These are phyloP conservation scores for Oreochromis niloticus DNA, from an alignment of 2,113 vertebrate genomes.

Conservation along the genomic window DNA sequence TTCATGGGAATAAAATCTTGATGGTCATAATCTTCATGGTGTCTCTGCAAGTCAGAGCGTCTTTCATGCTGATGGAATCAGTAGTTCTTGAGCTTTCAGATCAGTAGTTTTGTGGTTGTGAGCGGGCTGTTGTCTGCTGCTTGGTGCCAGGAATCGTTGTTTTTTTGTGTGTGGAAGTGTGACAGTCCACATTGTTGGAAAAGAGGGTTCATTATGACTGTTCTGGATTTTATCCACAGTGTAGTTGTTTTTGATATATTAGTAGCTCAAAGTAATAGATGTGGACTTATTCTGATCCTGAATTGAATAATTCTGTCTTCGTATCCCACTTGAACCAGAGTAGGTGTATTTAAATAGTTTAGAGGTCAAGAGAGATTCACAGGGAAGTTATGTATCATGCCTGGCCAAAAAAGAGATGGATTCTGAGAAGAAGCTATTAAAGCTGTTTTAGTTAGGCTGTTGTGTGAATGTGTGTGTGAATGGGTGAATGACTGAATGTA, in stretches of 20 bases:
- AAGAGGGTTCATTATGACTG: not conserved
- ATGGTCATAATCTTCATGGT: not conserved
- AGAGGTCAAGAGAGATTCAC: not conserved
- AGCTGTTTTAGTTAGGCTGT: not conserved
- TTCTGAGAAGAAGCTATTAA: not conserved
- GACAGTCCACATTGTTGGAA: not conserved
- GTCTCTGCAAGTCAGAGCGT: not conserved
- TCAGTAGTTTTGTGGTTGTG: not conserved
- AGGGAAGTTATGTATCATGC: not conserved
- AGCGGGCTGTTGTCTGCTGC: not conserved
- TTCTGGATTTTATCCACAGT: not conserved
- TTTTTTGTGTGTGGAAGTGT: not conserved
- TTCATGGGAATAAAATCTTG: not conserved
- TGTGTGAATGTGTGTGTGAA: too few relatives aligned
- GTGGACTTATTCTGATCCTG: not conserved
- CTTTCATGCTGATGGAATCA: not conserved
- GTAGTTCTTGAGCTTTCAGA: not conserved
- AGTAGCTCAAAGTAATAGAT: rapidly evolving
- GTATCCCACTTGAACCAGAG: rapidly evolving
- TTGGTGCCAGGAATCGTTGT: not conserved
- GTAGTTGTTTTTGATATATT: not conserved
- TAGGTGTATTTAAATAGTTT: not conserved
- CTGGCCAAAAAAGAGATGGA: not conserved
- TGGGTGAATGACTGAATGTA: too few relatives aligned
- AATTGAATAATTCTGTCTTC: not conserved